Evolutionary conservation across 1,140 invertebrate species (phyloP), one percentile per base, ranked within the genome.

Genomic region (Maconellicoccus hirsutus): DNA sequence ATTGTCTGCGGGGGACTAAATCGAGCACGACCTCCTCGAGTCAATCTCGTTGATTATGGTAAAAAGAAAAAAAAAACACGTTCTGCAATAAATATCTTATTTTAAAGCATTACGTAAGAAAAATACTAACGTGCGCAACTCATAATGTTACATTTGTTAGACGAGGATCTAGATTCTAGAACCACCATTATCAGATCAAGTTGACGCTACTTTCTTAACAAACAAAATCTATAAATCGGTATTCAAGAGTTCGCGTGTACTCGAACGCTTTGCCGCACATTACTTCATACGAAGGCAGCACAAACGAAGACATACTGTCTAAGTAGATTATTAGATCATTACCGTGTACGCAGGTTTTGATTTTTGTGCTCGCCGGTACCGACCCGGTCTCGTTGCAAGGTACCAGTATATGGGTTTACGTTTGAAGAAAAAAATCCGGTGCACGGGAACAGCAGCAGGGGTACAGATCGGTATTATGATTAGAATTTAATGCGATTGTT

Each of bases 281-380:
- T 52, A 52, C 42, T 52, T 16, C 42, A 52, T 19, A 12, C 12
- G 12, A 33, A 33, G 29, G 29, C 12, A 33, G 29, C 29, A 6
- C 12, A 12, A 14, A 52, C 4, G 25, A 66, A 66, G 61, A 66
- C 61, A 66, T 16, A 19, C 61, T 8, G 21, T 66, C 25, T 66
- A 66, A 66, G 61, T 66, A 26, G 61, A 66, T 66, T 25, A 66
- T 66, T 66, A 22, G 61, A 66, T 66, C 61, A 66, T 66, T 66
- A 66, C 61, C 61, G 21, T 22, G 61, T 16, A 26, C 25, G 25
- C 61, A 66, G 61, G 61, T 66, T 66, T 59, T 22, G 52, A 19
- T 59, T 59, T 19, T 22, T 59, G 3, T 33, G 29, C 29, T 33
- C 12, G 29, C 12, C 29, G 29, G 29, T n/a, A n/a, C n/a, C n/a